Evolutionary conservation across 2,888 invertebrate genomes (phyloP).

Genomic region (Hirudinaria manillensis): DNA sequence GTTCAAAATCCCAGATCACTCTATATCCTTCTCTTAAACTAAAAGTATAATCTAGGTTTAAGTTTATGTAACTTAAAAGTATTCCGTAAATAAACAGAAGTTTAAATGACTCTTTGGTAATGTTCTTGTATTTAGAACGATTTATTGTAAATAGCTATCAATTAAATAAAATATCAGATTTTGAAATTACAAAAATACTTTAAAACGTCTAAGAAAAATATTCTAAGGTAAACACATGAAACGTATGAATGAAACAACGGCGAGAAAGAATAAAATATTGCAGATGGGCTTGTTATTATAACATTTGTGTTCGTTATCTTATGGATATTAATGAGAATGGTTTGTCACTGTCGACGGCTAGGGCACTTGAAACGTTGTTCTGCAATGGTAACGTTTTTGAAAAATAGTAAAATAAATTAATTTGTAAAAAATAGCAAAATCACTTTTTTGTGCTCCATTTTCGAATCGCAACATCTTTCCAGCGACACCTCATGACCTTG

Average conservation of each 20-base stretch:
- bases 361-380: neutral
- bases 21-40: no score
- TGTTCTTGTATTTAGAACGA: no score
- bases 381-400: neutral
- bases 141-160: no score
- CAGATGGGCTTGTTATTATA: neutral
- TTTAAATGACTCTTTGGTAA: no score
- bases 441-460: neutral
- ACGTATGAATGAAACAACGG: neutral
- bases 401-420: neutral
- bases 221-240: neutral
- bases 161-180: no score
- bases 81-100: no score
- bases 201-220: conserved; percentile 9
- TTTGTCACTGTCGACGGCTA: neutral
- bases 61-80: no score
- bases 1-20: no score
- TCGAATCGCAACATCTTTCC: neutral
- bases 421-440: neutral
- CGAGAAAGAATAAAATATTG: neutral
- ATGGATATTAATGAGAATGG: no score
- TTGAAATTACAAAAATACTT: conserved; percentile 8
- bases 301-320: no score
- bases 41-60: no score
- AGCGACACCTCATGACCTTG: neutral